These are phyloP conservation scores for Mesaphorura yosii DNA, from an alignment of 1,140 invertebrate species.

Conservation along the genomic window DNA sequence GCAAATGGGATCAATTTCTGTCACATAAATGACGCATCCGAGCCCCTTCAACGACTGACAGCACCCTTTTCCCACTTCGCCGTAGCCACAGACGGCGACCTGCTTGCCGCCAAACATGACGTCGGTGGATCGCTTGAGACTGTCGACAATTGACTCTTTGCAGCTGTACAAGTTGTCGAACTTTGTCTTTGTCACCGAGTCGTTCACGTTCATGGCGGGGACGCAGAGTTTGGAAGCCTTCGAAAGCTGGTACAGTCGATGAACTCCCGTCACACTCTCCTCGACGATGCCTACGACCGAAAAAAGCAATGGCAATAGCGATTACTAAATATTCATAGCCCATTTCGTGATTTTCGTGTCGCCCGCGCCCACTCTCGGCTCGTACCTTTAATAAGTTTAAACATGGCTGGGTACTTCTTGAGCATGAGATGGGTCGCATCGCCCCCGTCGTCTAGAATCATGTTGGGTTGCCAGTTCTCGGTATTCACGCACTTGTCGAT, in stretches of 20 bases:
- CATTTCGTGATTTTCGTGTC: background rate
- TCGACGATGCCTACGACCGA: constrained; percentile 73
- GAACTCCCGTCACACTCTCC: constrained; percentile 94
- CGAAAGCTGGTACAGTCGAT: constrained; percentile 88
- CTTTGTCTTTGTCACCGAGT: constrained; percentile 98
- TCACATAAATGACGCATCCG: constrained; percentile 87
- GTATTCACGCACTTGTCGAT: constrained; percentile 87
- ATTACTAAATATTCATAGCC: background rate
- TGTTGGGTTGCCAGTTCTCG: constrained; percentile 94
- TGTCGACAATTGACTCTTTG: constrained; percentile 74
- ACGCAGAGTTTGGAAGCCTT: constrained; percentile 87
- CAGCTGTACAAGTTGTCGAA: constrained; percentile 94
- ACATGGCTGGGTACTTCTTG: constrained; percentile 89
- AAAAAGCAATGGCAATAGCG: constrained; percentile 4
- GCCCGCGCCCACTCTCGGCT: background rate
- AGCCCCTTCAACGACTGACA: constrained; percentile 88
- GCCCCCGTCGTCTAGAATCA: constrained; percentile 93
- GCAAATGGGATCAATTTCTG: constrained; percentile 97
- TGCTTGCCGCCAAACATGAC: constrained; percentile 98
- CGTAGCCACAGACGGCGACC: constrained; percentile 91
- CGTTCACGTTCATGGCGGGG: constrained; percentile 99
- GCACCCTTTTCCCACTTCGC: constrained; percentile 96
- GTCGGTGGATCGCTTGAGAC: constrained; percentile 88
- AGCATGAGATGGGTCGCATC: constrained; percentile 76
- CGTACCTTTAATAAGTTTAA: constrained; percentile 84